Evolutionary conservation across 2,888 invertebrate species (phyloP), one percentile per base, ranked within the genome.

Genomic region (Andrena hattorfiana): DNA sequence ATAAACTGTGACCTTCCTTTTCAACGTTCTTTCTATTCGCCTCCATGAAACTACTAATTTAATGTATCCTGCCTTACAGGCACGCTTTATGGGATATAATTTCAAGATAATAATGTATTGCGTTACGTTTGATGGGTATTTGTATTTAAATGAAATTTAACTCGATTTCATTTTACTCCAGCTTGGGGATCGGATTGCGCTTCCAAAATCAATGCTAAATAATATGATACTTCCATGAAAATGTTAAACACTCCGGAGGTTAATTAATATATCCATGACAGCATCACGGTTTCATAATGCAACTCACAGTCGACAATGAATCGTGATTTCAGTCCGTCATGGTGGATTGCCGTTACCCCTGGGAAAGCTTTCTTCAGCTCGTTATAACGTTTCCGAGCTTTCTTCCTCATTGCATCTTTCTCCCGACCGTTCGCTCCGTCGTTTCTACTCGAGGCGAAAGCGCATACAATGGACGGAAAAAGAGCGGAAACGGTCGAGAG

Each of bases 381-480:
- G 54, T 60, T 70, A 42, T 8, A 68, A 74, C 42, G 66, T 69
- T 80, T 28, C 16, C 59, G 26, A 48, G 69, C 69, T 85, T 74
- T 64, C 69, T 35, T 67, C 74, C 68, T 26, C 74, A 64, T 78
- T 51, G 67, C 73, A 35, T 76, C 72, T 75, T 51, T 59, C 8
- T 67, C 76, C 70, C 48, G 28, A 30, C 0, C 56, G 54, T 26
- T 62, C 0, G 42, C 7, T 51, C 28, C 23, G 4, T n/a, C 66
- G 13, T 26, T 16, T 69, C 72, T 69, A 60, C 68, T 68, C 63
- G 13, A 42, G 35, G 48, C 32, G 54, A 68, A 74, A 49, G 64
- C 84, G n/a, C 51, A 51, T 51, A 78, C 76, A 79, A 77, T 73
- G 60, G 62, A 63, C 28, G 77, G 71, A 64, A 66, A 76, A 73